Evolutionary conservation across 2,888 invertebrate genomes (phyloP), one percentile per base, ranked within the genome.

Genomic region (Diploptera punctata): DNA sequence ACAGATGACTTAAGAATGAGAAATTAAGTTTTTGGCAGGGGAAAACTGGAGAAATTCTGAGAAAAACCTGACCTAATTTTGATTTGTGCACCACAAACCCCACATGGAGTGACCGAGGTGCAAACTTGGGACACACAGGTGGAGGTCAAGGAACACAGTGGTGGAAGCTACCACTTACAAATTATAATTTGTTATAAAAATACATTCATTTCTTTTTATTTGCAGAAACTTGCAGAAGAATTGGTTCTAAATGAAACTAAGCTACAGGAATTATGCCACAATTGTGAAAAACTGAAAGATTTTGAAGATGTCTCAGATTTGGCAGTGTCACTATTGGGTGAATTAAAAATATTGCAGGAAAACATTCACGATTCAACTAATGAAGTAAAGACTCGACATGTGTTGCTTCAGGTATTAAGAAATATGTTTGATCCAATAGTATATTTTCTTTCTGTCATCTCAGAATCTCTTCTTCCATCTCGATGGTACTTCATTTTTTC

Each of bases 221-320:
- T 81, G 69, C 79, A 82, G 73, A 78, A 78, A 43, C 78, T 84
- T 33, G 79, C 79, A 60, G 76, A 76, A 18, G 84, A 85, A 76
- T 77, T 86, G 77, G 74, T 83, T 71, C 82, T 84, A 19, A 86
- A 86, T 71, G 86, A 88, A 77, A 79, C 80, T 73, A 82, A 86
- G 72, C 80, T 88, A 70, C 78, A 82, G 67, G 83, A 86, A 76
- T 79, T 89, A 67, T 80, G 84, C 1, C 79, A 81, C 10, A 81
- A 83, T 47, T 87, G 87, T 49, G 84, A 84, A 61, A 80, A 84
- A 31, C 82, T 89, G 70, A 81, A 84, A 71, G 81, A 83, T 19
- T 82, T 84, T 49, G 81, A 84, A 1, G 87, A 87, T 76, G 81
- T 88, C 2, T 80, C 83, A 62, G 80, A 82, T 5, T 78, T 88